Base-by-base conservation (phyloP, 2,797 vertebrate species). In the Lepus oiostolus region DNA sequence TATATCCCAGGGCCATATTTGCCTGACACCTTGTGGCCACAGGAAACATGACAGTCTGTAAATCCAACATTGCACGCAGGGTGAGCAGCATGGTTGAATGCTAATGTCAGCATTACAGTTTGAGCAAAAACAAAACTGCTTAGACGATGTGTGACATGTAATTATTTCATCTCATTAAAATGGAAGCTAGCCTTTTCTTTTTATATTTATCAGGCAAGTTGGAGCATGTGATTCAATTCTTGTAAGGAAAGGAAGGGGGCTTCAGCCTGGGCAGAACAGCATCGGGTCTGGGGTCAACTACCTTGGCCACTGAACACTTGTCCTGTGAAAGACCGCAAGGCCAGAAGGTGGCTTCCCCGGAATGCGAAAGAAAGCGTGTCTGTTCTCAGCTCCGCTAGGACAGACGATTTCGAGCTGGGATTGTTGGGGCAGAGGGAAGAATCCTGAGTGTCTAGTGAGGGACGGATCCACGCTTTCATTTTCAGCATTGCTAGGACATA, bases 11-110 rank as follows among this genome's bases (percentile, higher is more conserved):
- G 32, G 32, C 87, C 98, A 96, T 96, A 16, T 96, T 96, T 93
- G 97, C 88, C 97, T 98, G 98, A 97, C 98, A 98, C 95, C 98
- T 98, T 50, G 98, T 98, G 98, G 98, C 95, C 62, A 3, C 4
- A 4, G 88, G 22, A 50, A 96, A 85, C 88, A 94, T 88, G 87
- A 70, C 98, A 95, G 7, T 5, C 70, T 28, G 0, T 52, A 83
- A 96, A 74, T 60, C 92, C 76, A 92, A 86, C 96, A 60, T 52
- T 67, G 72, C 60, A 52, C 1, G 0, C 24, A n/a, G 63, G 0
- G 30, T 14, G 0, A 91, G 70, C 58, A 7, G 93, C 71, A 2
- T 54, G 65, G 38, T 6, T 90, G 96, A 92, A 95, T 90, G 75
- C 91, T 95, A 92, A 95, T 88, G 76, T 54, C 88, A 80, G 75